Evolutionary conservation across 2,888 invertebrate species (phyloP).

Genomic region (Portevinia maculata): DNA sequence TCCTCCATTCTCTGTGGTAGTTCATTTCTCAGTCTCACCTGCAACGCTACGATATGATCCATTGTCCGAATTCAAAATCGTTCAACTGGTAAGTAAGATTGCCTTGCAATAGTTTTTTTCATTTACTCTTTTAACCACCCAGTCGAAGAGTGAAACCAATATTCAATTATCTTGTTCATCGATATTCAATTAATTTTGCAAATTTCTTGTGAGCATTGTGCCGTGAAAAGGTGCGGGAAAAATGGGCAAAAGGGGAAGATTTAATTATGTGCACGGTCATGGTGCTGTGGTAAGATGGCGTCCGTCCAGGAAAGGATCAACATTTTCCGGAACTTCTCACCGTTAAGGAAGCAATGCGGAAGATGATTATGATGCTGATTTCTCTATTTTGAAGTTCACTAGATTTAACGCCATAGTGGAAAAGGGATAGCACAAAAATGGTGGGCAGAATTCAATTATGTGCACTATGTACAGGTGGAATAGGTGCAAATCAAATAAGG

Average conservation of each 20-base stretch:
- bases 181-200: slow-evolving; percentile 74
- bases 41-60: slow-evolving; percentile 52
- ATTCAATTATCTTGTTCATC: slow-evolving; percentile 73
- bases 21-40: slow-evolving; percentile 49
- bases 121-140: slow-evolving; percentile 44
- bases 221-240: slow-evolving; percentile 35
- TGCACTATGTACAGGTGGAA: slow-evolving; percentile 60
- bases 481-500: slow-evolving; percentile 70
- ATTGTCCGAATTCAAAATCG: slow-evolving; percentile 54
- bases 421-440: slow-evolving; percentile 28
- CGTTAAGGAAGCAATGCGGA: slow-evolving; percentile 27
- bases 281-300: slow-evolving; percentile 58
- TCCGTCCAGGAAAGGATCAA: slow-evolving; percentile 57
- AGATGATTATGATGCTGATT: slow-evolving; percentile 64
- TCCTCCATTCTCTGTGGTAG: slow-evolving; percentile 5
- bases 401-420: slow-evolving; percentile 39
- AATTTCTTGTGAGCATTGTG: slow-evolving; percentile 69
- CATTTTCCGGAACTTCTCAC: slow-evolving; percentile 29
- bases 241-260: slow-evolving; percentile 37
- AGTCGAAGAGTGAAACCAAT: slow-evolving; percentile 67
- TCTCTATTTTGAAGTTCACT: slow-evolving; percentile 62
- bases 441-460: slow-evolving; percentile 56
- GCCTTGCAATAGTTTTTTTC: background rate
- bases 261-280: slow-evolving; percentile 64
- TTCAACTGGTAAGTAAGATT: slow-evolving; percentile 27